A percentile compares a stretch with the other conserved stretches of the same genome.
Conservation (phyloP, 2,888 invertebrate genomes). For the Heteromyza rotundicornis region DNA sequence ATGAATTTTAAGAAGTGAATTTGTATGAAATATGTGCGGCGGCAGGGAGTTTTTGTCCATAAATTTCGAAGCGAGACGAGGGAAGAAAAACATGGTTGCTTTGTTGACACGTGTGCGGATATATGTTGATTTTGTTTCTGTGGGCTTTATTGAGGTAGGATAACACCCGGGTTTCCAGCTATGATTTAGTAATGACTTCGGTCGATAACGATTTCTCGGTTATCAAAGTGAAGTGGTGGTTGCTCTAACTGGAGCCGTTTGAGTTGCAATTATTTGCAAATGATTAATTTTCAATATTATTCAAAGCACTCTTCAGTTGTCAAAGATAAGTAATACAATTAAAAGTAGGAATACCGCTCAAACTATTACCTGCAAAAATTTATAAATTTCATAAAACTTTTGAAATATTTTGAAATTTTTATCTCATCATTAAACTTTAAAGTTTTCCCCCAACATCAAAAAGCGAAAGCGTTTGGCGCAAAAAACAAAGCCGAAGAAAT, state of each 20-base stretch:
- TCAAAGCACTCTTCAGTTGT: too few relatives aligned
- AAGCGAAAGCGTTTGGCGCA: background rate
- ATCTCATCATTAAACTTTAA: background rate
- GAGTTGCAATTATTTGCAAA: background rate
- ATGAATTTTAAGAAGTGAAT: slow-evolving; percentile 2
- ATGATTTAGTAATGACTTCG: too few relatives aligned
- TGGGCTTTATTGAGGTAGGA: background rate
- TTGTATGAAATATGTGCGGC: background rate
- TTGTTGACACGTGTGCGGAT: background rate
- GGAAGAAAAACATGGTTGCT: background rate
- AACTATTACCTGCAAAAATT: background rate
- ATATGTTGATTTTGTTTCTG: background rate
- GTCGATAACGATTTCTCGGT: too few relatives aligned
- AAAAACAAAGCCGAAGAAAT: background rate
- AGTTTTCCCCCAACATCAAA: background rate
- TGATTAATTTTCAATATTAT: background rate
- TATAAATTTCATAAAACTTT: background rate
- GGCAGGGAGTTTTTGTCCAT: background rate
- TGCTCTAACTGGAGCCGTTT: background rate
- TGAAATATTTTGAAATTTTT: background rate
- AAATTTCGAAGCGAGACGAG: background rate
- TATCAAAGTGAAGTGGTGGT: background rate
- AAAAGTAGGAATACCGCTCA: too few relatives aligned
- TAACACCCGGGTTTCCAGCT: too few relatives aligned
- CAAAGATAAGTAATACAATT: too few relatives aligned